Conservation (phyloP, 2,888 invertebrate genomes). For the Cephus runcator region DNA sequence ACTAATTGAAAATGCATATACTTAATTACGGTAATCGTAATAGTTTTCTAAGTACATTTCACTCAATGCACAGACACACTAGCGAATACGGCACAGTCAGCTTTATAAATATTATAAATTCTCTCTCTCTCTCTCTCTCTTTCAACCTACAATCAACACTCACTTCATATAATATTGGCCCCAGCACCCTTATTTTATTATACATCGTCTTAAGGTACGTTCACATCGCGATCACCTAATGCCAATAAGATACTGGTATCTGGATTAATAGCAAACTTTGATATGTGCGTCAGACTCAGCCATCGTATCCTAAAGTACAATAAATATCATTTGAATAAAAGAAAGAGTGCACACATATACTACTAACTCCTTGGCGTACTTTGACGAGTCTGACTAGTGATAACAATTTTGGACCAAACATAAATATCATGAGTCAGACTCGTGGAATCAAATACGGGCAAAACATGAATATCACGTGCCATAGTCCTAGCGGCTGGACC, state of each 20-base stretch:
- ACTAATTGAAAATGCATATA: not conserved
- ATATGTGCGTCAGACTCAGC: not conserved
- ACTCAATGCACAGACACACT: slow-evolving; percentile 3
- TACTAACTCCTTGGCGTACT: not conserved
- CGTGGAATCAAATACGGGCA: too few species aligned
- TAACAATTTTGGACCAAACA: too few species aligned
- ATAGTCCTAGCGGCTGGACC: too few species aligned
- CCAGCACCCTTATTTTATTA: slow-evolving; percentile 53
- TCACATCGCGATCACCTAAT: slow-evolving; percentile 9
- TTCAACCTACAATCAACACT: slow-evolving; percentile 40
- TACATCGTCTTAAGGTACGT: slow-evolving; percentile 32
- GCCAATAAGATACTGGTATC: not conserved
- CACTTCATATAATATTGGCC: slow-evolving; percentile 54
- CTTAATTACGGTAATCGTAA: slow-evolving; percentile 17
- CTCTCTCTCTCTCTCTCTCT: slow-evolving; percentile 14
- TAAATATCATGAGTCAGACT: too few species aligned
- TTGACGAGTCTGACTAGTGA: too few species aligned
- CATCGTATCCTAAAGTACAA: not conserved
- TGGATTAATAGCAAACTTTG: not conserved
- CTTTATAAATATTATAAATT: slow-evolving; percentile 32
- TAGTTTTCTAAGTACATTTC: slow-evolving; percentile 10
- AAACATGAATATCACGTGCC: too few species aligned
- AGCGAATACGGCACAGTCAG: slow-evolving; percentile 37
- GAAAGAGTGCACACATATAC: not conserved
- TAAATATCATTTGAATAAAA: not conserved